These are phyloP conservation scores for Pteromalus puparum DNA, from an alignment of 1,140 invertebrate genomes.

Conservation along the genomic window DNA sequence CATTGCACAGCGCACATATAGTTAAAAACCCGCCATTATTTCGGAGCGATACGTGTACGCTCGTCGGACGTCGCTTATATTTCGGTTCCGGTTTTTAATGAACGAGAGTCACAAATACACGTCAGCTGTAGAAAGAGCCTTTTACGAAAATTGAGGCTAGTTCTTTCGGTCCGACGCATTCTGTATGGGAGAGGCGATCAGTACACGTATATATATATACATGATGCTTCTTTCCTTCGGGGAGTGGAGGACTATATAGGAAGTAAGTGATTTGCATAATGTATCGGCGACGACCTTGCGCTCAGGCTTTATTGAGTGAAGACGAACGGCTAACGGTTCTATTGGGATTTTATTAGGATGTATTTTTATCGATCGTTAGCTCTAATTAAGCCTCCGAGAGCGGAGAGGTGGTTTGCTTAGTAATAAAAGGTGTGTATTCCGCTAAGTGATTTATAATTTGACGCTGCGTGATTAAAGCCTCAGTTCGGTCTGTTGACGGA, in stretches of 20 bases:
- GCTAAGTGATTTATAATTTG: not conserved
- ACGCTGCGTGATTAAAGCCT: not conserved
- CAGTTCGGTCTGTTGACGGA: too few relatives aligned
- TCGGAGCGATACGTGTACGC: not conserved
- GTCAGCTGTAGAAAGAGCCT: not conserved
- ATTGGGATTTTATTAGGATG: conserved; percentile 3
- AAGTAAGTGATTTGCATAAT: conserved; percentile 41
- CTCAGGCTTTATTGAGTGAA: not conserved
- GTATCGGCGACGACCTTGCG: conserved; percentile 5
- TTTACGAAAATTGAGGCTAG: conserved; percentile 21
- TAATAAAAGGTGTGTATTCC: not conserved
- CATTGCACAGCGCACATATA: not conserved
- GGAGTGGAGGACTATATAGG: conserved; percentile 19
- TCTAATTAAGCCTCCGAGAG: not conserved
- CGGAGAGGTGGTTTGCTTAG: not conserved
- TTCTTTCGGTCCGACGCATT: not conserved
- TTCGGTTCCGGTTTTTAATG: not conserved
- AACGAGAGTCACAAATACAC: not conserved
- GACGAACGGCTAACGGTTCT: not conserved
- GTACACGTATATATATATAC: not conserved
- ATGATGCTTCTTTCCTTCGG: not conserved
- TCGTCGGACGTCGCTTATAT: not conserved
- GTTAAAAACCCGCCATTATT: not conserved
- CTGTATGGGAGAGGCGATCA: conserved; percentile 1
- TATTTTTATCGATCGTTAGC: conserved; percentile 27